Evolutionary conservation across 2,888 invertebrate genomes (phyloP).

Genomic region (Amphiduros pacificus): DNA sequence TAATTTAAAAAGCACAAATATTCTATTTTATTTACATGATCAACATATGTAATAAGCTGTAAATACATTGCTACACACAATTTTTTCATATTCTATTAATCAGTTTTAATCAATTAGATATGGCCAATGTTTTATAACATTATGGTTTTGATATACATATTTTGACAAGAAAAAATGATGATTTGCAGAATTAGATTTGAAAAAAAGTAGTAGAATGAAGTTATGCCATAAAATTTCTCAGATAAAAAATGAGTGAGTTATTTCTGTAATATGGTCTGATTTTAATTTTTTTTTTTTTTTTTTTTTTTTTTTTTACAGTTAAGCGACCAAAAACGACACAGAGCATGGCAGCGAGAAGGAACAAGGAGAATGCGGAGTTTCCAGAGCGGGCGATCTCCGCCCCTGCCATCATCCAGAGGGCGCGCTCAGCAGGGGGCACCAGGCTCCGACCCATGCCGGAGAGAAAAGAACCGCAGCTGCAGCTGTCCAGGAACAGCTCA

Average conservation of each 20-base stretch:
- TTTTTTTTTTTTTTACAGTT: not conserved
- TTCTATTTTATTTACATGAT: not conserved
- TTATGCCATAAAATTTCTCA: no score
- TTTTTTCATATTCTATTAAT: no score
- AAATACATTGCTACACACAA: no score
- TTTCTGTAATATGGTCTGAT: not conserved
- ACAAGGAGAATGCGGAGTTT: not conserved
- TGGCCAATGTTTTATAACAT: not conserved
- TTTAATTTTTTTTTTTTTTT: not conserved
- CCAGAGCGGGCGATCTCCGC: slow-evolving; percentile 2
- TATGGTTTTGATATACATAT: not conserved
- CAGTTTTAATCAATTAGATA: not conserved
- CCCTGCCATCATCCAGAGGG: slow-evolving; percentile 4
- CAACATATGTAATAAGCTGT: not conserved
- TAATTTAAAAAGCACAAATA: not conserved
- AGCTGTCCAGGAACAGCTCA: not conserved
- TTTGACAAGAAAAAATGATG: not conserved
- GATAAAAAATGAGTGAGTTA: no score
- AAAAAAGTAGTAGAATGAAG: not conserved
- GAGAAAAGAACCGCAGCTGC: not conserved
- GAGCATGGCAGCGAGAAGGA: not conserved
- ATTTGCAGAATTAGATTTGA: not conserved
- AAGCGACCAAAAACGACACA: slow-evolving; percentile 10
- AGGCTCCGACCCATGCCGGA: not conserved
- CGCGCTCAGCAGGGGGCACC: not conserved